Conservation (phyloP, 1,140 invertebrate species). For the Acyrthosiphon pisum region DNA sequence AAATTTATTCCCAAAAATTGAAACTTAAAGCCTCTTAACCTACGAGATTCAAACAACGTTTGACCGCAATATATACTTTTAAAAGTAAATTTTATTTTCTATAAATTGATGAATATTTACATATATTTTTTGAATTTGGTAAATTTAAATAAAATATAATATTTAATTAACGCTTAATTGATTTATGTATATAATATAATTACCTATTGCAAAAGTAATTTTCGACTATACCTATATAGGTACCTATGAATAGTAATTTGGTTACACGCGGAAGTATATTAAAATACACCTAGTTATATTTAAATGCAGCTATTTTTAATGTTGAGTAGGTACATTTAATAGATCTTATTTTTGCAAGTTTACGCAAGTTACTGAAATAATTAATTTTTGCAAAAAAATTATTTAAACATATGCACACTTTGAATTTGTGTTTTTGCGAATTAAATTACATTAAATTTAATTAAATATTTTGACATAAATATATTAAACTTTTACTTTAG, state of each 20-base stretch:
- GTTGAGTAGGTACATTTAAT: not conserved
- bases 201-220: not conserved
- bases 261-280: not conserved
- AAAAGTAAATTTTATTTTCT: not conserved
- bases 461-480: not conserved
- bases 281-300: not conserved
- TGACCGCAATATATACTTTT: not conserved
- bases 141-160: not conserved
- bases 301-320: not conserved
- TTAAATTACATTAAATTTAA: not conserved
- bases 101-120: not conserved
- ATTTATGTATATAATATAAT: not conserved
- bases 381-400: not conserved
- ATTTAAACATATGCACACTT: not conserved
- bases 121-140: not conserved
- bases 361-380: not conserved
- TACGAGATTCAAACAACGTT: not conserved
- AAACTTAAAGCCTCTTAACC: not conserved
- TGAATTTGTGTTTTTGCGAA: not conserved
- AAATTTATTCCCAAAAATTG: not conserved
- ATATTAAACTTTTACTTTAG: not conserved
- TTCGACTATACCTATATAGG: not conserved
- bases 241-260: not conserved
- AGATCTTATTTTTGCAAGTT: not conserved
- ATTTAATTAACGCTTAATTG: not conserved